Percentiles rank a stretch among this genome's conserved stretches.
These are phyloP conservation scores for Brachyopa scutellaris DNA, from an alignment of 2,888 invertebrate genomes.

Conservation along the genomic window DNA sequence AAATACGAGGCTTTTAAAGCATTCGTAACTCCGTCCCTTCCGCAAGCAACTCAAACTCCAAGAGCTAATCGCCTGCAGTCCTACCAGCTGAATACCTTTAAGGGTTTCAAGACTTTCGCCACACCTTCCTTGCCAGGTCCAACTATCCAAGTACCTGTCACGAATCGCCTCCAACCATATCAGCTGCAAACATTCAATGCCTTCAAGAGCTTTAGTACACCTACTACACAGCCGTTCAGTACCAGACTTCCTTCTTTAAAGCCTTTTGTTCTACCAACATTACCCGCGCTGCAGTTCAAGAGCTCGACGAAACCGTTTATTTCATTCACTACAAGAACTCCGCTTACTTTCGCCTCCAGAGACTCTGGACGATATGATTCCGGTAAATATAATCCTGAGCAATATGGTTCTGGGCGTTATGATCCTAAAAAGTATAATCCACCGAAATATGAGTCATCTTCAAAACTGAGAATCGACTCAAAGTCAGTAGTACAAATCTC, in stretches of 20 bases:
- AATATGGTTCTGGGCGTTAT: constrained; percentile 27
- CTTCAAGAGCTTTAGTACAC: not conserved
- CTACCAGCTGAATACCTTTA: constrained; percentile 37
- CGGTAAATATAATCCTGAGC: constrained; percentile 23
- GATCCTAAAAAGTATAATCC: constrained; percentile 14
- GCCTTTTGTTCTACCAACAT: not conserved
- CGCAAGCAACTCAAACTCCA: constrained; percentile 13
- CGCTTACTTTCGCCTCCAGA: not conserved
- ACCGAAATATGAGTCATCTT: not conserved
- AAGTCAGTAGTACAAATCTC: not conserved
- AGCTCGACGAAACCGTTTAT: not conserved
- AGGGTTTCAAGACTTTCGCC: not conserved
- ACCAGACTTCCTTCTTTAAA: not conserved
- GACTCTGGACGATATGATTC: constrained; percentile 26
- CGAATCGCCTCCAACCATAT: constrained; percentile 14
- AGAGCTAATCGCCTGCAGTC: constrained; percentile 40
- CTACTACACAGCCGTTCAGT: not conserved
- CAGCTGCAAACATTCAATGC: constrained; percentile 25
- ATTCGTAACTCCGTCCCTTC: not conserved
- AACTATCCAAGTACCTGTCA: not conserved
- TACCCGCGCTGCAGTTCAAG: not conserved
- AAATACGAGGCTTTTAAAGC: constrained; percentile 43
- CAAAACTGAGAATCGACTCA: too few species aligned
- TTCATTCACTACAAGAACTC: not conserved
- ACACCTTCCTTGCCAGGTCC: not conserved